Base-by-base conservation (phyloP, 2,888 invertebrate species). In the Tetragonisca angustula region DNA sequence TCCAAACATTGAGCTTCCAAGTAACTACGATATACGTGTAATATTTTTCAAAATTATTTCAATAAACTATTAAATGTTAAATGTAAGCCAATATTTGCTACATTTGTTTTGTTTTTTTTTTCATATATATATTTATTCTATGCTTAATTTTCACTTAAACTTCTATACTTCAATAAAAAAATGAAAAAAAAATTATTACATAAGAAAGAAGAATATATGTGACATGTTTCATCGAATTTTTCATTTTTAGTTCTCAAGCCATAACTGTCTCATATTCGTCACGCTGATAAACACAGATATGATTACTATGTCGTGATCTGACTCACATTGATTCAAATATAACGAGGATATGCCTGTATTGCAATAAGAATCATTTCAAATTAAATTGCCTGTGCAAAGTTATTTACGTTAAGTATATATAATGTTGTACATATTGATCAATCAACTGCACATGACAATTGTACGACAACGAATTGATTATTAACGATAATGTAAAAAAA, bases 1-100 rank as follows among this genome's bases (percentile, higher is more conserved):
- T 0, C 97, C 97, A 91, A 98, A 97, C 90, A 98, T 95, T 17
- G 97, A 95, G 0, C 97, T 96, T n/a, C 97, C 98, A 85, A 98
- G 95, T 91, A 98, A 95, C 97, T 95, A 61, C 50, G 19, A 78
- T 43, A 61, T 50, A 61, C 15, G 6, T 61, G 49, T 13, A 19
- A 74, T 5, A 36, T 52, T 65, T 69, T 27, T 27, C 36, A 15
- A 62, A 62, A 62, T 65, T 21, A 56, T 71, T 19, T 49, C n/a
- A 3, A 81, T 19, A 4, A 74, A 36, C 24, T 50, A 13, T 19
- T 67, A 43, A 43, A 43, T 43, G 9, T 24, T 19, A 65, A 27
- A 32, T 56, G 52, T 69, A 19, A 54, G 24, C 32, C 52, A 21
- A 27, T 27, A 43, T 43, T 43, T 32, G 32, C 43, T 43, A 9